Conservation (phyloP, 2,888 invertebrate genomes). For the Parochlus steinenii region DNA sequence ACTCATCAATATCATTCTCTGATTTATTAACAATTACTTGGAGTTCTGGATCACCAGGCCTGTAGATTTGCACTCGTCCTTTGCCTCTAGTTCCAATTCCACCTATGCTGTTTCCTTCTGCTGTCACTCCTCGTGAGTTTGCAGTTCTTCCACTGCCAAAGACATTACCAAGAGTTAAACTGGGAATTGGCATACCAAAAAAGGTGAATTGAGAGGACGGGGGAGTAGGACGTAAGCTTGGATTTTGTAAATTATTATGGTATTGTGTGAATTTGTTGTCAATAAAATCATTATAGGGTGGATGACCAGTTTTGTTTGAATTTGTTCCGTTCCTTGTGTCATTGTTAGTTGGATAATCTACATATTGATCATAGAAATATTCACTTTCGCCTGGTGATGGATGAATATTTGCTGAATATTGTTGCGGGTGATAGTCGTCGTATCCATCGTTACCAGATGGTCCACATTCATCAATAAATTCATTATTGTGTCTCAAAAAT, state of each 20-base stretch:
- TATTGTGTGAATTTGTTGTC: constrained; percentile 23
- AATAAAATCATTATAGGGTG: constrained; percentile 42
- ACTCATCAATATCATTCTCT: constrained; percentile 10
- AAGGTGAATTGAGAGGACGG: constrained; percentile 53
- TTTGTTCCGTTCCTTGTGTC: constrained; percentile 23
- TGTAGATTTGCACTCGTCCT: constrained; percentile 27
- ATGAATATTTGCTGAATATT: constrained; percentile 34
- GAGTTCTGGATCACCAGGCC: constrained; percentile 26
- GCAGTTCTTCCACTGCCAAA: constrained; percentile 28
- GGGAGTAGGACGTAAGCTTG: constrained; percentile 18
- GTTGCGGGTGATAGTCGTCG: constrained; percentile 24
- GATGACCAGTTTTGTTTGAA: constrained; percentile 36
- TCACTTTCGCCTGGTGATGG: constrained; percentile 62
- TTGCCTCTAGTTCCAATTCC: constrained; percentile 12
- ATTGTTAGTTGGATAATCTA: constrained; percentile 44
- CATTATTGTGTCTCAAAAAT: constrained; percentile 34
- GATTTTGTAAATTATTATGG: constrained; percentile 22
- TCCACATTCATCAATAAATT: constrained; percentile 42
- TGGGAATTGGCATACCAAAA: constrained; percentile 67
- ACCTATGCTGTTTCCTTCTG: constrained; percentile 3
- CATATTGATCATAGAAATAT: constrained; percentile 68
- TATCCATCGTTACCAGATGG: constrained; percentile 39
- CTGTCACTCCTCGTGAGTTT: constrained; percentile 8
- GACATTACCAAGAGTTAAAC: constrained; percentile 50
- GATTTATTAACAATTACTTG: constrained; percentile 24